phyloP scores from a whole-genome alignment of 2,113 vertebrate genomes.

The Myocastor coypus region DNA sequence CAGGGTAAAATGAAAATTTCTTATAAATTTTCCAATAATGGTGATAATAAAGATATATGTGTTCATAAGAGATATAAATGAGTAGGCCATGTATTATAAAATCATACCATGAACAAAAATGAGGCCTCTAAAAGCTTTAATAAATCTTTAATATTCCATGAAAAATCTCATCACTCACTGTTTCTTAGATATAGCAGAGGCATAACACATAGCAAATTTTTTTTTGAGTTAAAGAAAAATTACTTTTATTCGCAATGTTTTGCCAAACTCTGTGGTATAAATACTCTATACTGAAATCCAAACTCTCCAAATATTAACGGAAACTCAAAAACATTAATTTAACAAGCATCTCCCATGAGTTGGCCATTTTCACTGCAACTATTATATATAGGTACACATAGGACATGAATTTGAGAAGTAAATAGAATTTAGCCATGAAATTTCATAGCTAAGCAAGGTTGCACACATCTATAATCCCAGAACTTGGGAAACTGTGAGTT shows the following conservation, averaged over 20 bases:
- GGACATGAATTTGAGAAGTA: background rate
- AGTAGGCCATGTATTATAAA: slow-evolving; percentile 59
- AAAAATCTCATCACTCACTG: slow-evolving; percentile 53
- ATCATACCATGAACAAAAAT: slow-evolving; percentile 66
- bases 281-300: background rate
- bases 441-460: background rate
- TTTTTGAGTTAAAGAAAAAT: background rate
- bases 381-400: background rate
- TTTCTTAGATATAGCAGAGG: background rate
- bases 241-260: slow-evolving; percentile 17
- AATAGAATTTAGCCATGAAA: background rate
- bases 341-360: background rate
- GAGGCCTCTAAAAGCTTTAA: slow-evolving; percentile 61
- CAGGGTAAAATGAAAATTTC: slow-evolving; percentile 55
- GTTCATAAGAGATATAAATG: slow-evolving; percentile 65
- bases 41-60: slow-evolving; percentile 65
- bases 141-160: slow-evolving; percentile 68
- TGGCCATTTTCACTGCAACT: background rate
- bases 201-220: slow-evolving; percentile 37
- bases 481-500: background rate
- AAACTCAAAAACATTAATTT: background rate
- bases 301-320: background rate
- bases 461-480: background rate
- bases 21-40: slow-evolving; percentile 71
- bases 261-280: background rate